A percentile compares a stretch with the other conserved stretches of the same genome.
Evolutionary conservation across 64 coral and sea anemone genomes (phyloP).

Genomic region (Montipora foliosa): DNA sequence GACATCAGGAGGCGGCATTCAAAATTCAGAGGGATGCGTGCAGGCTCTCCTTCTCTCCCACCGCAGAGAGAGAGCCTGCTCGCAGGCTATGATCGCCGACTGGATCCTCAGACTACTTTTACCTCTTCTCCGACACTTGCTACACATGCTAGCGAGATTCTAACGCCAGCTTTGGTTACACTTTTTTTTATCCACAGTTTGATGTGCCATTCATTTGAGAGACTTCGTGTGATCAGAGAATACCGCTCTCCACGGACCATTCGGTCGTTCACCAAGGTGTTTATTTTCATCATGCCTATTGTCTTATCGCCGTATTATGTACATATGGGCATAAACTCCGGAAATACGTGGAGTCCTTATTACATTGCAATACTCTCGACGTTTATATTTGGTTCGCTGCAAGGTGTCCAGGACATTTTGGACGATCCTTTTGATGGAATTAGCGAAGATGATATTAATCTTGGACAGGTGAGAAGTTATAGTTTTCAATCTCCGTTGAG

Average conservation of each 20-base stretch:
- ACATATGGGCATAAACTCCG: conserved; percentile 77
- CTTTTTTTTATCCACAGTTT: conserved; percentile 56
- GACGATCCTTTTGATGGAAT: conserved; percentile 99
- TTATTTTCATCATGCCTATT: conserved; percentile 97
- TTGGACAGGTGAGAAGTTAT: conserved; percentile 72
- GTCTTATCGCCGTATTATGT: conserved; percentile 97
- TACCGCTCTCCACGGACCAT: conserved; percentile 95
- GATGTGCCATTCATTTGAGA: conserved; percentile 96
- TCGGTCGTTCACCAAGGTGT: conserved; percentile 97
- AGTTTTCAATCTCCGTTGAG: not conserved
- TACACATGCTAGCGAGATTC: too few relatives aligned
- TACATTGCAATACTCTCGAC: conserved; percentile 85
- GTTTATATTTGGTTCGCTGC: conserved; percentile 93
- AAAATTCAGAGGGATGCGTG: too few relatives aligned
- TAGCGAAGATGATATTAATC: conserved; percentile 95
- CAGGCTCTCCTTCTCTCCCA: too few relatives aligned
- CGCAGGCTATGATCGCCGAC: too few relatives aligned
- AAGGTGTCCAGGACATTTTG: conserved; percentile 95
- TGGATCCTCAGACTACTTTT: too few relatives aligned
- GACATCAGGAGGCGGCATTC: too few relatives aligned
- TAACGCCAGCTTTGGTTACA: too few relatives aligned
- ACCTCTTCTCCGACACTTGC: too few relatives aligned
- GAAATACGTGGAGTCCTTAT: conserved; percentile 89
- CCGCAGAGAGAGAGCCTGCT: too few relatives aligned
- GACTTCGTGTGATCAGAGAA: conserved; percentile 90